Percentiles rank a stretch among this genome's conserved stretches.
Evolutionary conservation across 1,140 invertebrate genomes (phyloP).

Genomic region (Lutraria rhynchaena): DNA sequence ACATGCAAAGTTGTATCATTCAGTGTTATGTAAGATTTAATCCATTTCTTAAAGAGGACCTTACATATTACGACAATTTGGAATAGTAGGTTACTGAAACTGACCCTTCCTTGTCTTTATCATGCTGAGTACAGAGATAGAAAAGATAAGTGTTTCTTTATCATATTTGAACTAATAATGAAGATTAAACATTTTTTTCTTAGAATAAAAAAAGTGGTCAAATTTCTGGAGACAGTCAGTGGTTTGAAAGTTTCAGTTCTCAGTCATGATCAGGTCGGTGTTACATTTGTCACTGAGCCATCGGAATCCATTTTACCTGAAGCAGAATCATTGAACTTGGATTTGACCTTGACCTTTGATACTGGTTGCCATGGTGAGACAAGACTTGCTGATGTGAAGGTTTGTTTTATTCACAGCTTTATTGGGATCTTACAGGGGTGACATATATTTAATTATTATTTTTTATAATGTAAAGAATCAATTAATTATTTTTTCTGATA

Average conservation of each 20-base stretch:
- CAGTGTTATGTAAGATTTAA: no score
- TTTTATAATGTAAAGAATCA: no score
- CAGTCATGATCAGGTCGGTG: not conserved
- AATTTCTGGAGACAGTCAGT: not conserved
- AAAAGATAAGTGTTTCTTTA: no score
- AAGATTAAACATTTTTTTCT: constrained; percentile 8
- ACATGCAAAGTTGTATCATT: no score
- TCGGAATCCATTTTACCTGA: not conserved
- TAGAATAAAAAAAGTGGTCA: constrained; percentile 3
- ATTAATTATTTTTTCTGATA: no score
- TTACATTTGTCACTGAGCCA: not conserved
- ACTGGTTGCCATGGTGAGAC: not conserved
- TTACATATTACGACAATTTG: no score
- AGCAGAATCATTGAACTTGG: constrained; percentile 2
- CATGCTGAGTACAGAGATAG: no score
- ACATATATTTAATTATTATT: no score
- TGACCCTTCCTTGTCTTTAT: no score
- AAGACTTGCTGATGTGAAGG: constrained; percentile 38
- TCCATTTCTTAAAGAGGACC: no score
- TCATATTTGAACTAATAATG: no score
- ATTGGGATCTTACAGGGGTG: not conserved
- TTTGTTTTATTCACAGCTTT: constrained; percentile 2
- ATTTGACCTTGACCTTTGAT: constrained; percentile 29
- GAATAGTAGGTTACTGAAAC: no score
- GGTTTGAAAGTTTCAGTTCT: not conserved